phyloP scores from a whole-genome alignment of 2,797 vertebrate genomes.

The Coccyzus lansbergi region DNA sequence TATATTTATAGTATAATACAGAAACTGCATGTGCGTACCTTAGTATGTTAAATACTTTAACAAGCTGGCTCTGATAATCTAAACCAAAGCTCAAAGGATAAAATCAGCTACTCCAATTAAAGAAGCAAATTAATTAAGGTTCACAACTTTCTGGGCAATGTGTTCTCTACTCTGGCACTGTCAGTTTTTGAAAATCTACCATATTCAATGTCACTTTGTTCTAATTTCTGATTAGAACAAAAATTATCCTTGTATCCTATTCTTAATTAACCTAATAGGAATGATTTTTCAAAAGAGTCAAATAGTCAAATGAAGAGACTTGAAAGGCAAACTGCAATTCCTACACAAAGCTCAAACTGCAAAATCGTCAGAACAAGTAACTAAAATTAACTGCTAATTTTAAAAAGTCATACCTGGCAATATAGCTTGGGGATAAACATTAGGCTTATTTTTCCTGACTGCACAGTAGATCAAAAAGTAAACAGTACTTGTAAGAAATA shows the following conservation, averaged over 20 bases:
- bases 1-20: neutral
- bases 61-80: neutral
- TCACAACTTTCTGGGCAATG: neutral
- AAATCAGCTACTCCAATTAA: neutral
- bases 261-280: neutral
- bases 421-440: constrained; percentile 84
- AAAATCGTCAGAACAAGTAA: neutral
- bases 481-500: constrained; percentile 86
- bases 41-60: neutral
- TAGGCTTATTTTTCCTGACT: constrained; percentile 85
- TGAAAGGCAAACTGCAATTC: neutral
- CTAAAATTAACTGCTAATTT: neutral
- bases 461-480: constrained; percentile 89
- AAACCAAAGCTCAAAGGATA: neutral
- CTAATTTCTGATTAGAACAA: neutral
- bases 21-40: neutral
- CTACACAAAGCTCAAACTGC: neutral
- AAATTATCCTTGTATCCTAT: neutral
- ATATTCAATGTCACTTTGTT: neutral
- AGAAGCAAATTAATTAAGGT: neutral
- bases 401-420: constrained; percentile 84
- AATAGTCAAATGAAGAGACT: neutral
- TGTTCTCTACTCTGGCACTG: neutral
- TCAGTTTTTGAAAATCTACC: neutral
- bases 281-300: neutral